These are phyloP conservation scores for Petaurus breviceps DNA, from an alignment of 2,113 vertebrate genomes.

Conservation along the genomic window DNA sequence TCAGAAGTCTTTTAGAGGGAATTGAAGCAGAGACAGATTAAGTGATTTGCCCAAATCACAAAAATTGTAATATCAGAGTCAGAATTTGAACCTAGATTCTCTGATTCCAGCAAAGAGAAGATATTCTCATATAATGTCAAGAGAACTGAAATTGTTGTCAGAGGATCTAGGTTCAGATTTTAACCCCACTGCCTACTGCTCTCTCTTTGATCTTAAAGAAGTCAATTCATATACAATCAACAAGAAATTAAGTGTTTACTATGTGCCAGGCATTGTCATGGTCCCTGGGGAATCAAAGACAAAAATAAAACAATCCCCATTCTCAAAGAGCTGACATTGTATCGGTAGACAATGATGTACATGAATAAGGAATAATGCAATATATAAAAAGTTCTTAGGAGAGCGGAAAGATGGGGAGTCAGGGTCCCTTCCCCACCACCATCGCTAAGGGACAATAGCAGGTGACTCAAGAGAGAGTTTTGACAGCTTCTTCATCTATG, in stretches of 20 bases:
- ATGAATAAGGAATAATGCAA: background rate
- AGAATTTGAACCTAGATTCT: background rate
- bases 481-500: background rate
- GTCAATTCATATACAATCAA: background rate
- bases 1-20: background rate
- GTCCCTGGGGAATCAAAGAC: background rate
- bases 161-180: background rate
- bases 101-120: background rate
- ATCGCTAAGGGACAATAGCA: background rate
- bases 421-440: no score
- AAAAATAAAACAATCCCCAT: background rate
- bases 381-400: background rate
- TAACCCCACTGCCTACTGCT: background rate
- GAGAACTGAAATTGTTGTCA: background rate
- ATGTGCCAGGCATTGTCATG: background rate
- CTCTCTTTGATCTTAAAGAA: background rate
- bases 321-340: background rate
- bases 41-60: background rate
- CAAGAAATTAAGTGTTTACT: background rate
- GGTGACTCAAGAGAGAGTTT: background rate
- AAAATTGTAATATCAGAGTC: background rate
- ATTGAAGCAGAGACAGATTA: background rate
- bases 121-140: background rate
- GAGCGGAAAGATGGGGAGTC: no score
- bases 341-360: background rate